Base-by-base conservation (phyloP, 2,888 invertebrate species). In the Lasioglossum figueresi region DNA sequence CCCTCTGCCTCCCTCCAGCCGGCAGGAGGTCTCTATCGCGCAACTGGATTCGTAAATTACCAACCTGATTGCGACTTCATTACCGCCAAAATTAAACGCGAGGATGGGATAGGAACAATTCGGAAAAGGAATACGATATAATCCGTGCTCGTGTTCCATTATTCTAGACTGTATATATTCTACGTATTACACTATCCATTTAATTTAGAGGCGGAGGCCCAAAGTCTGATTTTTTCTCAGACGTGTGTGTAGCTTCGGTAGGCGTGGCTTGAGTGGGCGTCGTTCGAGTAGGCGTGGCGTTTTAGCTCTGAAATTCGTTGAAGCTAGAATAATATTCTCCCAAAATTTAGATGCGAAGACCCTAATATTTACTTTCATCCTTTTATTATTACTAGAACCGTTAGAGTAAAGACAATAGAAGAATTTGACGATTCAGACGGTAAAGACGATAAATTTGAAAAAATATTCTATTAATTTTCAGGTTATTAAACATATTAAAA, bases 1-100 rank as follows among this genome's bases (percentile, higher is more conserved):
- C 63, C 82, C 70, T 80, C 80, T 43, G 63, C 75, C 73, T 71
- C 83, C 59, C 82, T 73, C 76, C 83, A 37, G 19, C 77, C 80
- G 19, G 63, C 48, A 34, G 66, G 10, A 34, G 34, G 66, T 66
- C 66, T 23, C 66, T 66, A 31, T 66, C 66, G 3, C 66, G 66
- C 10, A 27, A 63, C 31, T 31, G 63, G 31, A 63, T 63, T 63
- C 63, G 31, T 63, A 31, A 63, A 63, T 63, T 31, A 31, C 63
- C 2, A 63, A 2, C 63, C 31, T 27, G 63, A 63, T 31, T 31
- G 63, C 16, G 31, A 31, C 31, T 63, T 63, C 63, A 56, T 56
- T 56, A 56, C 56, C 56, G 56, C 10, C n/a, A 16, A 6, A 31
- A 63, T 63, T 31, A 19, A 31, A 31, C 59, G 59, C 59, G 14